Base-by-base conservation (phyloP, 2,888 invertebrate genomes). In the Monoplex corrugatus region DNA sequence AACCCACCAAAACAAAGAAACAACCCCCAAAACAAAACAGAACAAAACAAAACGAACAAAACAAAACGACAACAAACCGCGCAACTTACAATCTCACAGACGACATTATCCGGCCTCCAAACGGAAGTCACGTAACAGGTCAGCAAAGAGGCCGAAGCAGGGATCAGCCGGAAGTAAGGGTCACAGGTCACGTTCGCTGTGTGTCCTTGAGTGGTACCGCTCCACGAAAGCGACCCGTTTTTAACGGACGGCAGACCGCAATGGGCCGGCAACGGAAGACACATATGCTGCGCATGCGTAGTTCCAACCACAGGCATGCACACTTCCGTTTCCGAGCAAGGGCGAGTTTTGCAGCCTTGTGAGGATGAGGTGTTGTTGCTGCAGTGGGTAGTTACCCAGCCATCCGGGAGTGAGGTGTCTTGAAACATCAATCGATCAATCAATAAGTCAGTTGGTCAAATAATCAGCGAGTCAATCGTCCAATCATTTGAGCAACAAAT, bases 121-220 rank as follows among this genome's bases (percentile, higher is more conserved):
- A 10, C 38, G 16, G 38, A 75, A 38, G 35, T 75, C 35, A 35
- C 75, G 35, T 19, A 10, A 38, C 75, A 75, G 75, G 75, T 75
- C 75, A 75, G 38, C 13, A 38, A 16, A 75, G 75, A 38, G 38
- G 75, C 3, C 35, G 2, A 13, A 2, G 38, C 38, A 35, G 75
- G 35, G 75, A 38, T 75, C 75, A 75, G 35, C 6, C 16, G 10
- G 38, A 38, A 38, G 35, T 3, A 32, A 23, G 19, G 38, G 75
- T 75, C 38, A 75, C 75, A 75, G 75, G 75, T 75, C 75, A 75
- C 10, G 75, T 10, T 75, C 75, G 75, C 75, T 23, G 23, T 23
- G 19, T 75, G 75, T 16, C 75, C 75, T 75, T 75, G 75, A 13
- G 35, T 13, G 35, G 75, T 75, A 38, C 38, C 35, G 13, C 16